These are phyloP conservation scores for Carabus problematicus DNA, from an alignment of 2,888 invertebrate species.

Conservation along the genomic window DNA sequence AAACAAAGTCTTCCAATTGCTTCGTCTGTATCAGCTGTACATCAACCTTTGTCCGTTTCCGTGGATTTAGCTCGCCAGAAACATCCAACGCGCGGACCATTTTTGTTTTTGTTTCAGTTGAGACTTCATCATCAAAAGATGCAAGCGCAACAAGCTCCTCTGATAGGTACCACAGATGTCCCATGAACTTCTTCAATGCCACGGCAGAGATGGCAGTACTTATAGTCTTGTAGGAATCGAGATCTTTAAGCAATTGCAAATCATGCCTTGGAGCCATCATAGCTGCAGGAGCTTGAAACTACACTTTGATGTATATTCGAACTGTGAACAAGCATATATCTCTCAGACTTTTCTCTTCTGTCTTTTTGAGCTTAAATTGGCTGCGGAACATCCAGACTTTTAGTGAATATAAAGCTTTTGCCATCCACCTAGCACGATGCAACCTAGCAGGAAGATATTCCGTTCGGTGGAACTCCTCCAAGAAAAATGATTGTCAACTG, in stretches of 20 bases:
- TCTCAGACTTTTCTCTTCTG: constrained; percentile 45
- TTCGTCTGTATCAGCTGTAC: constrained; percentile 11
- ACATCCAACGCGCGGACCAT: neutral
- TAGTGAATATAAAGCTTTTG: constrained; percentile 47
- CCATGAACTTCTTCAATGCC: constrained; percentile 1
- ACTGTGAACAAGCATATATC: constrained; percentile 47
- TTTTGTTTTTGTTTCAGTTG: neutral
- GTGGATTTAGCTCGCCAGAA: neutral
- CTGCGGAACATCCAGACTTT: constrained; percentile 49
- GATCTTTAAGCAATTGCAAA: constrained; percentile 45
- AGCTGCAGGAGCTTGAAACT: constrained; percentile 45
- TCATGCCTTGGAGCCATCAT: constrained; percentile 45
- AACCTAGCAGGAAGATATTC: too few relatives aligned
- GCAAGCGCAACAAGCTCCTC: neutral
- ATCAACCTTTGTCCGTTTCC: constrained; percentile 4
- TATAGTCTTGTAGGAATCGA: constrained; percentile 14
- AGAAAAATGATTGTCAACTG: constrained; percentile 48
- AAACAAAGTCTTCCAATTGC: constrained; percentile 24
- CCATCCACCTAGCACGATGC: constrained; percentile 50
- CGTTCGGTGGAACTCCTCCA: constrained; percentile 44
- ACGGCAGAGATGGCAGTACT: constrained; percentile 5
- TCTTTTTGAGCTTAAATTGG: constrained; percentile 44
- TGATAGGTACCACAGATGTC: constrained; percentile 2
- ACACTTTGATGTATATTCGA: constrained; percentile 46
- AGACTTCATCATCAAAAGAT: constrained; percentile 5